These are phyloP conservation scores for Diorhabda sublineata DNA, from an alignment of 1,140 invertebrate species.

Conservation along the genomic window DNA sequence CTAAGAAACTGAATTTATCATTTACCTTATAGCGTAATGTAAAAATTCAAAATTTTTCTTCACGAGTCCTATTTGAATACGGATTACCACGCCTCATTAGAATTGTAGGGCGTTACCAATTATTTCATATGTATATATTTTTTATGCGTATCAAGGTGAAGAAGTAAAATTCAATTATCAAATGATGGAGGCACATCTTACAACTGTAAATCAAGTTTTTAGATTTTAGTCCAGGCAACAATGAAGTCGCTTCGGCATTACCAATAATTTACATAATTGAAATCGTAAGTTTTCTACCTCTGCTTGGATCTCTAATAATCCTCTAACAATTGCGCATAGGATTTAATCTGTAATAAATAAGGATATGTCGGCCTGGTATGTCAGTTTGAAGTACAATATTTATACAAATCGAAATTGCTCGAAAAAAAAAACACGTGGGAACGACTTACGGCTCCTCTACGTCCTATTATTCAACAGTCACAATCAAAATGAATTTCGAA, in stretches of 20 bases:
- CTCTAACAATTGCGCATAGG: conserved; percentile 2
- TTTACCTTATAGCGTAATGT: no score
- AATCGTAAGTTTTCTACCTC: neutral
- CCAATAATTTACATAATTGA: conserved; percentile 14
- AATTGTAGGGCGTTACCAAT: no score
- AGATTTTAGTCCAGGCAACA: neutral
- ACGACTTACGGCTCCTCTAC: neutral
- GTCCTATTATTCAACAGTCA: neutral
- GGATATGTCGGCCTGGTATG: neutral
- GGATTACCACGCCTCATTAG: no score
- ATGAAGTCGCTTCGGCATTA: neutral
- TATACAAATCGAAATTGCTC: conserved; percentile 2
- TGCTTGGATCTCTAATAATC: neutral
- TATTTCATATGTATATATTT: no score
- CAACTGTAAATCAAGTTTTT: no score
- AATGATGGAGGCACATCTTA: no score
- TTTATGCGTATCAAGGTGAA: no score
- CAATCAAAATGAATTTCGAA: conserved; percentile 1
- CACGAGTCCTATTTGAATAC: no score
- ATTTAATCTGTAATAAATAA: conserved; percentile 1
- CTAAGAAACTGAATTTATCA: no score
- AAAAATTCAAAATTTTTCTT: no score
- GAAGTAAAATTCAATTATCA: no score
- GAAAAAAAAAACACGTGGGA: neutral
- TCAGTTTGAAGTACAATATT: neutral